Evolutionary conservation across 2,888 invertebrate genomes (phyloP).

Genomic region (Margaritifera margaritifera): DNA sequence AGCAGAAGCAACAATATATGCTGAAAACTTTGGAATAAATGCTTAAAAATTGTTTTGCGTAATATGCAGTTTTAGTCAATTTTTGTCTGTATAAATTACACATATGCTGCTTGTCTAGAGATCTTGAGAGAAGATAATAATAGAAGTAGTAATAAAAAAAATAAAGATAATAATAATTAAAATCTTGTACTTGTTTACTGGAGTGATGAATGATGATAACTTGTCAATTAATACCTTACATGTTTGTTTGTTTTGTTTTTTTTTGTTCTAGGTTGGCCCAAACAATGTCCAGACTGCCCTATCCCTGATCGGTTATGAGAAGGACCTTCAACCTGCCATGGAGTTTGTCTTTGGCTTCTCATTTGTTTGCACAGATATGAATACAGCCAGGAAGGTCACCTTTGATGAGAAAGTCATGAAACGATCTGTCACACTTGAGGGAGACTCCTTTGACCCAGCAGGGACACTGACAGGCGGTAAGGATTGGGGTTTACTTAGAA

Average conservation of each 20-base stretch:
- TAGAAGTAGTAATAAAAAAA: no score
- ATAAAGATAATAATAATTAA: no score
- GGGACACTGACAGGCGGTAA: slow-evolving; percentile 92
- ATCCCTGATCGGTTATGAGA: slow-evolving; percentile 83
- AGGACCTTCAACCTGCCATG: slow-evolving; percentile 83
- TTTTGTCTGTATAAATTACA: no score
- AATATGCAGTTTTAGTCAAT: no score
- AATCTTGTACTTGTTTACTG: no score
- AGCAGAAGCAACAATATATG: no score
- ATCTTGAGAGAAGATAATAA: no score
- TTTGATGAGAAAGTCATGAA: slow-evolving; percentile 78
- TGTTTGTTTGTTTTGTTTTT: no score
- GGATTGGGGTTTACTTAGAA: not conserved
- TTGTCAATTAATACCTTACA: not conserved
- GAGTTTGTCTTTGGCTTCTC: slow-evolving; percentile 88
- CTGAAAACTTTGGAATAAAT: no score
- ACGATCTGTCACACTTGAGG: slow-evolving; percentile 86
- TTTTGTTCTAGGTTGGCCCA: slow-evolving; percentile 81
- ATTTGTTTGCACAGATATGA: slow-evolving; percentile 88
- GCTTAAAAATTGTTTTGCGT: no score
- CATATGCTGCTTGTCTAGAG: no score
- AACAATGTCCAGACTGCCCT: slow-evolving; percentile 88
- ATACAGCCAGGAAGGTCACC: slow-evolving; percentile 85
- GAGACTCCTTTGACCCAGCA: slow-evolving; percentile 91
- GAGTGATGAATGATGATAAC: not conserved